These are phyloP conservation scores for Cantharis rufa DNA, from an alignment of 2,888 invertebrate genomes.

Conservation along the genomic window DNA sequence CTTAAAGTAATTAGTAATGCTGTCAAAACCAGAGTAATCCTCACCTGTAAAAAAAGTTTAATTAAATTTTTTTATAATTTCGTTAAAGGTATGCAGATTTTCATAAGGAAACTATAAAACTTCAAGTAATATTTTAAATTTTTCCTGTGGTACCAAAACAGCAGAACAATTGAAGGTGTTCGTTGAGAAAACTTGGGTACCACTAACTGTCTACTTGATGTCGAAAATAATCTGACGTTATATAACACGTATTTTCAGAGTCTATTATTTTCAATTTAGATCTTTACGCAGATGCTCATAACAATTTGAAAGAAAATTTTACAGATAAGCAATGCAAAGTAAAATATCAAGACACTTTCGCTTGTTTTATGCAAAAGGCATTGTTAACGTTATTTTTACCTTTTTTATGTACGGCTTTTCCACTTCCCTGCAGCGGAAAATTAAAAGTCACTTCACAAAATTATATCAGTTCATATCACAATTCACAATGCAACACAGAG, in stretches of 20 bases:
- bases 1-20: not conserved
- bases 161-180: not conserved
- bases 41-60: not conserved
- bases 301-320: not conserved
- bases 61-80: not conserved
- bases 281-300: not conserved
- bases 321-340: not conserved
- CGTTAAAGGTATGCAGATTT: not conserved
- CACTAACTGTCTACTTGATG: not conserved
- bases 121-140: not conserved
- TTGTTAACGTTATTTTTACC: no score
- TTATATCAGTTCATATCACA: no score
- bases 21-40: not conserved
- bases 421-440: no score
- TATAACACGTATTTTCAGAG: not conserved
- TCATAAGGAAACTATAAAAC: not conserved
- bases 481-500: no score
- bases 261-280: not conserved
- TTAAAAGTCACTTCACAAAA: no score
- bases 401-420: no score
- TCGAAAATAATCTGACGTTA: not conserved
- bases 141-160: not conserved
- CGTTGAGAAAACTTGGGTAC: not conserved
- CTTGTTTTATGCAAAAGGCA: not conserved
- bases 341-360: not conserved